A percentile compares a stretch with the other conserved stretches of the same genome.
Evolutionary conservation across 1,140 invertebrate genomes (phyloP).

Genomic region (Cephus cinctus): DNA sequence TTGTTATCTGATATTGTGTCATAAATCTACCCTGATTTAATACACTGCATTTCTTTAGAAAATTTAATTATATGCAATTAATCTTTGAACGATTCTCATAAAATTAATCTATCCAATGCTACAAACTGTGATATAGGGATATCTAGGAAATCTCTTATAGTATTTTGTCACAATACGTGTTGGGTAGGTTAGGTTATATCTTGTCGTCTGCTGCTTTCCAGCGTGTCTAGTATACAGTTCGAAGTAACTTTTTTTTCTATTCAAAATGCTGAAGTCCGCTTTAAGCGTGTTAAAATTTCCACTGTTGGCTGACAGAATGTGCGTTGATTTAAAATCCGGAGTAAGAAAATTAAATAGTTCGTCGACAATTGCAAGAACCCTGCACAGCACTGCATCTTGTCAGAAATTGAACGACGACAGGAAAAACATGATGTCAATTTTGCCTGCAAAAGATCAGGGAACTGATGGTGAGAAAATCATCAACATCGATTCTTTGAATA

Average conservation of each 20-base stretch:
- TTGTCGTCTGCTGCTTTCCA: too few species aligned
- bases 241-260: neutral
- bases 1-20: too few species aligned
- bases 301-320: neutral
- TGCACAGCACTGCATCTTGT: constrained; percentile 43
- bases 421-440: constrained; percentile 57
- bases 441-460: constrained; percentile 65
- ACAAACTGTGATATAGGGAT: too few species aligned
- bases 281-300: neutral
- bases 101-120: too few species aligned
- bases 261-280: constrained; percentile 3
- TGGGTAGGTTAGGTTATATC: too few species aligned
- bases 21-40: too few species aligned
- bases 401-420: constrained; percentile 58
- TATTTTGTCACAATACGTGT: too few species aligned
- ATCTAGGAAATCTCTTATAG: too few species aligned
- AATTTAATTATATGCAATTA: too few species aligned
- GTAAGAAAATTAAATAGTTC: neutral
- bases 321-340: neutral
- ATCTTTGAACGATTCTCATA: too few species aligned
- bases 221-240: too few species aligned
- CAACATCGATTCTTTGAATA: constrained; percentile 61
- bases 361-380: constrained; percentile 13
- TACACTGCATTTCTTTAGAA: too few species aligned
- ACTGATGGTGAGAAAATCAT: constrained; percentile 65